These are phyloP conservation scores for Sebastes flavidus DNA, from an alignment of 2,797 vertebrate genomes.

Conservation along the genomic window DNA sequence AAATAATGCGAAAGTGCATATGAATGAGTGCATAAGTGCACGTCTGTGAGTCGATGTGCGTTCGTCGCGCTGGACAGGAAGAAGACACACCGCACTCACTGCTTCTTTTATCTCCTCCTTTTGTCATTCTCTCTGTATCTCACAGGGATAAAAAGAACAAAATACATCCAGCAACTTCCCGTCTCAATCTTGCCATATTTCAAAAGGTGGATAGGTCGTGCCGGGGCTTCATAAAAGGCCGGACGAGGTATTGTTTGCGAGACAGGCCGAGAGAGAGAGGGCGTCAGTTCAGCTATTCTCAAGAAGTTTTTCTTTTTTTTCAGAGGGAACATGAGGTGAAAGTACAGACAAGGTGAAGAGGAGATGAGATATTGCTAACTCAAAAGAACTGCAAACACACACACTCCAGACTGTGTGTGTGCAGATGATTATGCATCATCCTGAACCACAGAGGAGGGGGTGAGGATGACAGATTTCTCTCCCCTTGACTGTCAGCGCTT, in stretches of 20 bases:
- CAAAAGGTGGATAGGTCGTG: constrained; percentile 1
- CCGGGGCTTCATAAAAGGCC: neutral
- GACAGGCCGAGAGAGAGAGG: neutral
- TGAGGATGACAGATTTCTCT: constrained; percentile 68
- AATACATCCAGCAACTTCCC: constrained; percentile 15
- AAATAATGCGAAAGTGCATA: constrained; percentile 38
- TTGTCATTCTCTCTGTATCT: neutral
- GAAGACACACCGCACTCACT: neutral
- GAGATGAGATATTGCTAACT: constrained; percentile 41
- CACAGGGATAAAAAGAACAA: constrained; percentile 19
- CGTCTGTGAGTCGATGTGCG: neutral
- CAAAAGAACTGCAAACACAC: constrained; percentile 21
- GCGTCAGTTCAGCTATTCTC: neutral
- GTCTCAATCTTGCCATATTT: constrained; percentile 1
- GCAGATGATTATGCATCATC: constrained; percentile 47
- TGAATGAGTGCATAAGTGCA: constrained; percentile 20
- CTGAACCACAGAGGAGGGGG: constrained; percentile 26
- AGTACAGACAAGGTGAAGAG: constrained; percentile 56
- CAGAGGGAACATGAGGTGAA: constrained; percentile 23
- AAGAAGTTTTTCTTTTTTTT: neutral
- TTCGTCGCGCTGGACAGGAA: neutral
- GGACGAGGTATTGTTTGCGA: neutral
- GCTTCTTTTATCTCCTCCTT: neutral
- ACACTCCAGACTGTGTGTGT: neutral
- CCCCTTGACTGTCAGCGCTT: constrained; percentile 54